Evolutionary conservation across 2,113 vertebrate genomes (phyloP), one percentile per base, ranked within the genome.

Genomic region (Castor canadensis): DNA sequence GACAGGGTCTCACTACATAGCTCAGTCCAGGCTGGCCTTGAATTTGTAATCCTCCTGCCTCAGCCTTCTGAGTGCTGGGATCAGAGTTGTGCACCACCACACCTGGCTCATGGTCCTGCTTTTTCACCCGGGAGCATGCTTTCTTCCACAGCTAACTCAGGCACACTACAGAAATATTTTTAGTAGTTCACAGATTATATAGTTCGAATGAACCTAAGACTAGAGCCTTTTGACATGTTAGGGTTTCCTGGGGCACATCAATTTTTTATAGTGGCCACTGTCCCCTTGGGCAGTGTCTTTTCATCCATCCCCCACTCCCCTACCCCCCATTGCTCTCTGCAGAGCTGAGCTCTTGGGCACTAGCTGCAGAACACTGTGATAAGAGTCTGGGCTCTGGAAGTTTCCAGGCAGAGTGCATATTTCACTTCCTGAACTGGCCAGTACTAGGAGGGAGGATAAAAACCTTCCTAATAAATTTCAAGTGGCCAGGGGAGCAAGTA

Each of bases 181-280:
- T 56, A 3, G 1, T 0, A 1, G 9, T 12, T 66, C 81, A 66
- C 0, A 0, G 77, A 32, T 38, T 4, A 60, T 15, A 4, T 32
- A 16, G 2, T 38, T 45, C 96, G 79, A 89, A 67, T 69, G 82
- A 89, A 32, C n/a, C 62, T 30, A 87, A 62, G 0, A n/a, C 2
- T 66, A 6, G 49, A 56, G 56, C 28, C 30, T 62, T 60, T 30
- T 58, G 92, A 62, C 3, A 22, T 56, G 22, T 56, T 5, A 26
- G 32, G 40, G 72, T 24, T 54, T 52, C 10, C 20, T 3, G 77
- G 26, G 73, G 45, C 6, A 92, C 17, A 24, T 24, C 22, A 26
- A 9, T 67, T 56, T 72, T 72, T 20, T 43, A 49, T 12, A 43
- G 45, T 9, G 32, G 24, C 43, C 30, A 35, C 26, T 54, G 69